These are phyloP conservation scores for Poeciliopsis occidentalis DNA, from an alignment of 2,113 vertebrate genomes.

Conservation along the genomic window DNA sequence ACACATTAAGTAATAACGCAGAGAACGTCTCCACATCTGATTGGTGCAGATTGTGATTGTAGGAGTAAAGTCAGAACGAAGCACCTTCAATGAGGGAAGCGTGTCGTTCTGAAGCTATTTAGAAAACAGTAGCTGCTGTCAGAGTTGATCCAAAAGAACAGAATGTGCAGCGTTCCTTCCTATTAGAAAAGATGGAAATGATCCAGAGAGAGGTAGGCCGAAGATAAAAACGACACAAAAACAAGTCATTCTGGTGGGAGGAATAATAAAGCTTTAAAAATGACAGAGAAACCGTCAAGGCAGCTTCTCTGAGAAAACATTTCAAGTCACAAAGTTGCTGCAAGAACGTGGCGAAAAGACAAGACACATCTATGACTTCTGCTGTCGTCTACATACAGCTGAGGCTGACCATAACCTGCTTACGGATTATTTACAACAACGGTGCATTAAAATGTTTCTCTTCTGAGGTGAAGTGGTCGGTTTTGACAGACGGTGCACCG, in stretches of 20 bases:
- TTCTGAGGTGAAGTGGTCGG: background rate
- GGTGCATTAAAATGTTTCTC: background rate
- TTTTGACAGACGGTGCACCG: background rate
- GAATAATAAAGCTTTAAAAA: background rate
- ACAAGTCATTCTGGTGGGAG: background rate
- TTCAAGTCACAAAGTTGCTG: constrained; percentile 21
- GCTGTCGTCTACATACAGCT: constrained; percentile 20
- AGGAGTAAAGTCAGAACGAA: constrained; percentile 20
- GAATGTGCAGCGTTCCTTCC: background rate
- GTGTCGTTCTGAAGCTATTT: background rate
- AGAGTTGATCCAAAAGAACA: constrained; percentile 1
- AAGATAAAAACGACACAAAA: background rate
- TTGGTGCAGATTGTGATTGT: no score
- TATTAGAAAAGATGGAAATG: background rate
- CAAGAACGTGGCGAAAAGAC: constrained; percentile 11
- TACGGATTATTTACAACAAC: background rate
- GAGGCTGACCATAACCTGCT: constrained; percentile 1
- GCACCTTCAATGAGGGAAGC: constrained; percentile 9
- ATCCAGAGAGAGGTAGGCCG: background rate
- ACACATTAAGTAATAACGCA: background rate
- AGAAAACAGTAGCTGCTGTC: background rate
- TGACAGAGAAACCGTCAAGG: background rate
- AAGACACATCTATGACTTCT: constrained; percentile 1
- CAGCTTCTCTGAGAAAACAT: background rate
- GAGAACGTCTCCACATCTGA: no score